Percentiles rank a stretch among this genome's conserved stretches.
These are phyloP conservation scores for Ernsta delagoae DNA, from an alignment of 2,888 invertebrate species.

Conservation along the genomic window DNA sequence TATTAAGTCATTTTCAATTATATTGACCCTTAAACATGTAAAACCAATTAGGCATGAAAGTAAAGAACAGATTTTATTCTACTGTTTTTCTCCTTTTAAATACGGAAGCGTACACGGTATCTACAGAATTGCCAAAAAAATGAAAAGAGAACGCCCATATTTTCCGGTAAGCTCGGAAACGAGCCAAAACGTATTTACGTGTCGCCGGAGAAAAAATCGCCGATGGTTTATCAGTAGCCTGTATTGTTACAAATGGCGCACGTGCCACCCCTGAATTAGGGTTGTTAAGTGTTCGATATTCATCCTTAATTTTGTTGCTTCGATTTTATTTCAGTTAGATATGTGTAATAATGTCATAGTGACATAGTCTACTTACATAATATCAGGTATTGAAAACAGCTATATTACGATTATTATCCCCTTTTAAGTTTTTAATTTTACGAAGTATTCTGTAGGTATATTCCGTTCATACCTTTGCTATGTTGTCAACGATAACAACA, in stretches of 20 bases:
- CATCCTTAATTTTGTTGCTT: constrained; percentile 19
- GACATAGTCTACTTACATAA: not conserved
- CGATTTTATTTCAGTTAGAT: constrained; percentile 9
- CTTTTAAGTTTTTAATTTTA: too few relatives aligned
- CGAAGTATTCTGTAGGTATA: too few relatives aligned
- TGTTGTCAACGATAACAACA: too few relatives aligned
- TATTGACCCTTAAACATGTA: not conserved
- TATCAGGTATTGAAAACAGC: not conserved
- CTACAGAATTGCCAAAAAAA: constrained; percentile 48
- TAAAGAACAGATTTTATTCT: not conserved
- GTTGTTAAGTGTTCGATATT: constrained; percentile 30
- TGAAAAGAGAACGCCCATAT: constrained; percentile 53
- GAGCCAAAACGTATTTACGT: constrained; percentile 64
- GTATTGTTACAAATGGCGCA: constrained; percentile 54
- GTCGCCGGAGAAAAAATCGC: constrained; percentile 51
- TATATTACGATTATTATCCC: too few relatives aligned
- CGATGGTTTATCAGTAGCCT: constrained; percentile 57
- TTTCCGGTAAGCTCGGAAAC: constrained; percentile 60
- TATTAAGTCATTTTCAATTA: too few relatives aligned
- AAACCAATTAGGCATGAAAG: not conserved
- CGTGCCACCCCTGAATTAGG: constrained; percentile 45
- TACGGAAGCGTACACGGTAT: constrained; percentile 10
- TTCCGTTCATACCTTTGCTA: too few relatives aligned
- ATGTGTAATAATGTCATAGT: not conserved
- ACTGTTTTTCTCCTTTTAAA: constrained; percentile 11